Percentiles rank a stretch among this genome's conserved stretches.
Evolutionary conservation across 2,113 vertebrate species (phyloP).

Genomic region (Capreolus pygargus): DNA sequence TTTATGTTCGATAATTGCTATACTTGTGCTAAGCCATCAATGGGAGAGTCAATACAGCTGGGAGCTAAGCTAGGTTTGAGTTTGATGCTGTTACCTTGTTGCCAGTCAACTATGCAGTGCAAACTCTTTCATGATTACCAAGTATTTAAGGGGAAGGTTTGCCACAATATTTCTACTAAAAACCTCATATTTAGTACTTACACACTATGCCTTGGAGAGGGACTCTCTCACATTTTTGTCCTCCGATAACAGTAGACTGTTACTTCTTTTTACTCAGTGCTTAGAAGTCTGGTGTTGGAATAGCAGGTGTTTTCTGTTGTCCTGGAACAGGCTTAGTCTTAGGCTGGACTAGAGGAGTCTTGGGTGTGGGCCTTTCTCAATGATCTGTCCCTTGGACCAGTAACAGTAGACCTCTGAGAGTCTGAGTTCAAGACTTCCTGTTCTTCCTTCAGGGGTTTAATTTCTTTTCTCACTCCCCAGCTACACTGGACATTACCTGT

Average conservation of each 20-base stretch:
- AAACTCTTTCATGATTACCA: not conserved
- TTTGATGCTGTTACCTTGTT: not conserved
- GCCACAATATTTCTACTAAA: not conserved
- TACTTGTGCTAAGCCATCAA: not conserved
- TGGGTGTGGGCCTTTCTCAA: not conserved
- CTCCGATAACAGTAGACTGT: not conserved
- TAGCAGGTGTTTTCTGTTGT: not conserved
- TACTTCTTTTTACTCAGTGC: not conserved
- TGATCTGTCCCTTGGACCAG: not conserved
- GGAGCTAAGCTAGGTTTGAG: not conserved
- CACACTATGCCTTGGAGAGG: not conserved
- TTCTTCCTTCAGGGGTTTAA: not conserved
- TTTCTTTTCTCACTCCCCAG: not conserved
- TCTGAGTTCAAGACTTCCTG: not conserved
- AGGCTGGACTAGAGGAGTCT: not conserved
- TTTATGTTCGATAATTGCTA: not conserved
- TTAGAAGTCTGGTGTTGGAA: not conserved
- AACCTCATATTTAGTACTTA: not conserved
- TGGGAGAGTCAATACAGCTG: not conserved
- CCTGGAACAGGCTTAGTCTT: not conserved
- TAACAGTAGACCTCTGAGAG: not conserved
- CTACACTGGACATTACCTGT: not conserved
- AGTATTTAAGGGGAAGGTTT: not conserved
- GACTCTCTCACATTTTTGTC: not conserved
- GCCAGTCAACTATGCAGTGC: not conserved